Conservation (phyloP, 1,140 invertebrate species). For the Drosophila carrolli region DNA sequence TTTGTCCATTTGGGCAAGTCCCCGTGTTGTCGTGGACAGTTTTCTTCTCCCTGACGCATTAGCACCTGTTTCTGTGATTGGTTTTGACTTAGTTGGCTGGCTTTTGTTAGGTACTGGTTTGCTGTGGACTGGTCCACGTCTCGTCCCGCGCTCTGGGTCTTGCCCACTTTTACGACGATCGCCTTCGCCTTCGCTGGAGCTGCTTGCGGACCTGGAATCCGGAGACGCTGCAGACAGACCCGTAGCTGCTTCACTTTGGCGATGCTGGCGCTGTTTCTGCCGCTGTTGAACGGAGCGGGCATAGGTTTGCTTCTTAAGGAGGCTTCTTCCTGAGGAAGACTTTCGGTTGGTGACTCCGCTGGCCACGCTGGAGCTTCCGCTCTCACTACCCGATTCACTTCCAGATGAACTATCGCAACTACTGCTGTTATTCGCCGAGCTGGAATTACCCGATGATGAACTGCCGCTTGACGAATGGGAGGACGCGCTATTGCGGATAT, state of each 20-base stretch:
- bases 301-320: conserved; percentile 69
- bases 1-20: conserved; percentile 87
- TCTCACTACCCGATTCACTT: conserved; percentile 66
- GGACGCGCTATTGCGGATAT: conserved; percentile 50
- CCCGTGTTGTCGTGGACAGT: conserved; percentile 58
- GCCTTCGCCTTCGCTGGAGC: conserved; percentile 76
- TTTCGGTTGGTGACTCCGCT: conserved; percentile 36
- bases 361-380: conserved; percentile 29
- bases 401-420: conserved; percentile 54
- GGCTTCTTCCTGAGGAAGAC: conserved; percentile 31
- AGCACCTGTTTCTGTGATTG: conserved; percentile 32
- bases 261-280: conserved; percentile 84
- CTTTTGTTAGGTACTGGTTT: conserved; percentile 77
- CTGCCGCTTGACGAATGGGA: conserved; percentile 76
- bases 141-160: conserved; percentile 13
- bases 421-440: conserved; percentile 58
- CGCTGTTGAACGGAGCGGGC: conserved; percentile 68
- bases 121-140: conserved; percentile 30
- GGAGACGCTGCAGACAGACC: conserved; percentile 58
- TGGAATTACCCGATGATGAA: conserved; percentile 77
- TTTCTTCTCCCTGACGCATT: conserved; percentile 38
- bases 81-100: conserved; percentile 74
- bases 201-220: conserved; percentile 84
- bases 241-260: conserved; percentile 73
- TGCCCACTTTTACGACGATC: conserved; percentile 19